A percentile compares a stretch with the other conserved stretches of the same genome.
Evolutionary conservation across 2,113 vertebrate species (phyloP).

Genomic region (Myrmophylax atrothorax): DNA sequence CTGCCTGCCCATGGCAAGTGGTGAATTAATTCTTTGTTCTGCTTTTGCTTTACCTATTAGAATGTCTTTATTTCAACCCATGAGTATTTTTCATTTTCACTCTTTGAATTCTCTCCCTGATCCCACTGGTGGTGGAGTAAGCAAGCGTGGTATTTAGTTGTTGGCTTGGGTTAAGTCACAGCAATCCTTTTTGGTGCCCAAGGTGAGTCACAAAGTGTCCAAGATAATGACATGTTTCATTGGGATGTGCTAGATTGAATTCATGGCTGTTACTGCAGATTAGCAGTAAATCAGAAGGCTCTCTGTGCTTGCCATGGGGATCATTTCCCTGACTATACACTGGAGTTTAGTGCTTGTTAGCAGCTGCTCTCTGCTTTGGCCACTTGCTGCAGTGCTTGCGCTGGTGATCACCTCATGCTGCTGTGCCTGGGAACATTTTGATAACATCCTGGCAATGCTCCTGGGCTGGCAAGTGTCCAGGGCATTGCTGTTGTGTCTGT

Average conservation of each 20-base stretch:
- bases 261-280: background rate
- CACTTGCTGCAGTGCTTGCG: background rate
- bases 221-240: background rate
- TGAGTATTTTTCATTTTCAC: background rate
- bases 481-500: fast-evolving
- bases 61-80: background rate
- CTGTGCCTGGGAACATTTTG: background rate
- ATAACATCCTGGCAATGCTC: fast-evolving
- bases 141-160: background rate
- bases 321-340: background rate
- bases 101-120: background rate
- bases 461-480: background rate
- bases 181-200: background rate
- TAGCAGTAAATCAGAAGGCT: background rate
- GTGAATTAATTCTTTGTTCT: background rate
- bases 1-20: background rate
- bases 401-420: background rate
- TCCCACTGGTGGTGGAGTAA: background rate
- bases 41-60: background rate
- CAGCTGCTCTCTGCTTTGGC: background rate
- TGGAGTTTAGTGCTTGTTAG: too few species aligned
- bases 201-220: fast-evolving
- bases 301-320: background rate
- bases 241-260: background rate
- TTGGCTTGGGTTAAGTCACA: background rate